phyloP scores from a whole-genome alignment of 2,113 vertebrate species.

The Myrmecophaga tridactyla region DNA sequence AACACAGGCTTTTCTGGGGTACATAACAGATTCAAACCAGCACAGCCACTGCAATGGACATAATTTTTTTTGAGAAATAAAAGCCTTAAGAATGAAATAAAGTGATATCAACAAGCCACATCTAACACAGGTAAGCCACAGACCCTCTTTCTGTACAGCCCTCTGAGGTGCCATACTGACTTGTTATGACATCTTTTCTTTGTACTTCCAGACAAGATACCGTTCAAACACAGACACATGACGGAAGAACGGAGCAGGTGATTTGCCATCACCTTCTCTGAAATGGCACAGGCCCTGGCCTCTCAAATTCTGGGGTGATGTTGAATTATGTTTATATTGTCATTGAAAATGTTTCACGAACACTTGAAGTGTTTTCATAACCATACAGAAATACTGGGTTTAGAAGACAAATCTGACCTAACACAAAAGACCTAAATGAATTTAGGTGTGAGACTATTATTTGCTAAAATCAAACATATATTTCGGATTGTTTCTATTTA shows the following conservation, averaged over 20 bases:
- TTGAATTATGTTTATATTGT: neutral
- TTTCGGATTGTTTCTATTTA: conserved; percentile 1
- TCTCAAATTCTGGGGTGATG: neutral
- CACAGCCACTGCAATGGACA: neutral
- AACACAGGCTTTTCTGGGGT: no score
- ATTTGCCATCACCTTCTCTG: neutral
- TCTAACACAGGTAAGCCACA: neutral
- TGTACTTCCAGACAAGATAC: neutral
- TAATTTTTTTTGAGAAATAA: neutral
- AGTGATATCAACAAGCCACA: neutral
- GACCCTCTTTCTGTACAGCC: no score
- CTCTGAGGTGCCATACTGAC: neutral
- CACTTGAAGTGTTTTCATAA: neutral
- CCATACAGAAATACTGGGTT: neutral
- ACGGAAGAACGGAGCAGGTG: neutral
- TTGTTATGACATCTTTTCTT: neutral
- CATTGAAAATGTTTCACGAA: neutral
- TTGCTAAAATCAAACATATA: neutral
- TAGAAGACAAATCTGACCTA: neutral
- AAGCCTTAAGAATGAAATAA: neutral
- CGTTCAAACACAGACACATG: neutral
- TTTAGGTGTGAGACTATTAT: neutral
- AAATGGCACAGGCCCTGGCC: neutral
- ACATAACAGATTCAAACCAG: no score
- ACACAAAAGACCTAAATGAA: neutral